Percentiles rank a stretch among this genome's conserved stretches.
phyloP scores from a whole-genome alignment of 2,888 invertebrate species.

The Choreutis nemorana region DNA sequence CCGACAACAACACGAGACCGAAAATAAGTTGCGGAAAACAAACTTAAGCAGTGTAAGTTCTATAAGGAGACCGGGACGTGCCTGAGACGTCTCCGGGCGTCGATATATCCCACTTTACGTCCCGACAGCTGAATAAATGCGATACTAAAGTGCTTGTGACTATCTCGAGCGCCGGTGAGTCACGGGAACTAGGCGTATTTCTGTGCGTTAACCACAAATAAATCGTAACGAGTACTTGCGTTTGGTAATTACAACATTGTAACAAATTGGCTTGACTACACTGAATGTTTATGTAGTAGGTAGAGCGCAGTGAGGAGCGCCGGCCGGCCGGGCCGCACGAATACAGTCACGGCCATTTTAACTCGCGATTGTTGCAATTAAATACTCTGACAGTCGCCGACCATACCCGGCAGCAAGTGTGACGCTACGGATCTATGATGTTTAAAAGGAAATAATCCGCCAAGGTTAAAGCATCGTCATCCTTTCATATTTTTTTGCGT shows the following conservation, averaged over 20 bases:
- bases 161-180: constrained; percentile 28
- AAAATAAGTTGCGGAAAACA: constrained; percentile 29
- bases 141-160: constrained; percentile 25
- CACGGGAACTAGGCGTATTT: constrained; percentile 22
- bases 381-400: constrained; percentile 15
- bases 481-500: not conserved
- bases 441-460: too few relatives aligned
- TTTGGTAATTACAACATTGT: too few relatives aligned
- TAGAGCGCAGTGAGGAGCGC: constrained; percentile 21
- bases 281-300: constrained; percentile 28
- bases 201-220: too few relatives aligned
- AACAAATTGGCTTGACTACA: too few relatives aligned
- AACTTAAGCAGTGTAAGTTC: constrained; percentile 20
- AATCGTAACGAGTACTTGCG: too few relatives aligned
- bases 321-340: constrained; percentile 18
- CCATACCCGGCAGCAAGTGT: constrained; percentile 11
- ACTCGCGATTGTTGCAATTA: too few relatives aligned
- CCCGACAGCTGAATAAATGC: constrained; percentile 22
- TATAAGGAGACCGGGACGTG: constrained; percentile 26
- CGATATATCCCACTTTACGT: constrained; percentile 14
- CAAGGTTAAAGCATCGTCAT: too few relatives aligned
- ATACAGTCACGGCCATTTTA: constrained; percentile 10
- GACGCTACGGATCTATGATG: constrained; percentile 14
- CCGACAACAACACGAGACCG: constrained; percentile 19
- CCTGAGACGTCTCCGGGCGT: constrained; percentile 16